These are phyloP conservation scores for Hippopotamus amphibius DNA, from an alignment of 2,113 vertebrate species.

Conservation along the genomic window DNA sequence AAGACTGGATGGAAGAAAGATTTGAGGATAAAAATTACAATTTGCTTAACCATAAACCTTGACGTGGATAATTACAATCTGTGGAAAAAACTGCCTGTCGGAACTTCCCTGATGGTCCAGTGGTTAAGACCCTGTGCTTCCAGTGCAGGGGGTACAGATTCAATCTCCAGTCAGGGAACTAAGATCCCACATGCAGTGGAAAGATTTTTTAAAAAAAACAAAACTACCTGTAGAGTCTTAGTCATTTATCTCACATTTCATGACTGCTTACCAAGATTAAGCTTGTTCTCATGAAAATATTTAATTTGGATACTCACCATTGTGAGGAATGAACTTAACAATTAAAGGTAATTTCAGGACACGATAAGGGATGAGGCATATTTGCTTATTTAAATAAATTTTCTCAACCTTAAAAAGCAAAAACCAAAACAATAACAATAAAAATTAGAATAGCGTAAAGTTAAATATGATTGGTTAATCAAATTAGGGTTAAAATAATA, in stretches of 20 bases:
- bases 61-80: neutral
- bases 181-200: too few species aligned
- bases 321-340: neutral
- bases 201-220: neutral
- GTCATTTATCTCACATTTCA: neutral
- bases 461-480: slow-evolving; percentile 42
- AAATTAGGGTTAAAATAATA: slow-evolving; percentile 26
- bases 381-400: slow-evolving; percentile 15
- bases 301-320: neutral
- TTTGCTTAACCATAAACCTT: slow-evolving; percentile 5
- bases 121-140: too few species aligned
- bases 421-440: neutral
- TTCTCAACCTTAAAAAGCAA: slow-evolving; percentile 7
- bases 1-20: neutral
- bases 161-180: too few species aligned
- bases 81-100: neutral
- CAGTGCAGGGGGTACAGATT: too few species aligned
- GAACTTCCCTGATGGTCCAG: too few species aligned
- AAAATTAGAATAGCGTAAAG: neutral
- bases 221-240: neutral
- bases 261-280: slow-evolving; percentile 7
- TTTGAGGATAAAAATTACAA: neutral
- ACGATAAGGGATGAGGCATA: neutral
- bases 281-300: slow-evolving; percentile 33
- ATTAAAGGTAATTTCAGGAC: neutral